phyloP scores from a whole-genome alignment of 2,888 invertebrate genomes.

The Tigriopus californicus region DNA sequence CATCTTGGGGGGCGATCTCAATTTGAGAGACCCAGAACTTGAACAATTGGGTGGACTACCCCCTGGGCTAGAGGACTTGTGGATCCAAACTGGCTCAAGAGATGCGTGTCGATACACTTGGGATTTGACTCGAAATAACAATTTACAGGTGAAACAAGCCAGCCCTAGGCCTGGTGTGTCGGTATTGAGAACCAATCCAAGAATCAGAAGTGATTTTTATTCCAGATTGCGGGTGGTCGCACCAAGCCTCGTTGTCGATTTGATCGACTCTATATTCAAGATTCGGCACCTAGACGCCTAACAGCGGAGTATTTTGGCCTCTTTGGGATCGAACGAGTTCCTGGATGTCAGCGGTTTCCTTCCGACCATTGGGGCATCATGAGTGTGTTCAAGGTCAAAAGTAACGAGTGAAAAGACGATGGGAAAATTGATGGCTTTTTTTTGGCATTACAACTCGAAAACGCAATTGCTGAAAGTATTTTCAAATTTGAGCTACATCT shows the following conservation, averaged over 20 bases:
- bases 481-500: too few species aligned
- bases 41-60: slow-evolving; percentile 28
- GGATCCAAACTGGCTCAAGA: slow-evolving; percentile 35
- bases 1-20: slow-evolving; percentile 40
- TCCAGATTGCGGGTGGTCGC: slow-evolving; percentile 17
- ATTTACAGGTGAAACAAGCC: slow-evolving; percentile 21
- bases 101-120: slow-evolving; percentile 36
- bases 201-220: too few species aligned
- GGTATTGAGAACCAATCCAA: too few species aligned
- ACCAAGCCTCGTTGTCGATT: slow-evolving; percentile 33
- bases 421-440: too few species aligned
- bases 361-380: slow-evolving; percentile 38
- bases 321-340: slow-evolving; percentile 32
- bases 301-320: slow-evolving; percentile 33
- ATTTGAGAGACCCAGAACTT: slow-evolving; percentile 37
- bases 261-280: slow-evolving; percentile 33
- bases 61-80: slow-evolving; percentile 31
- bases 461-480: too few species aligned
- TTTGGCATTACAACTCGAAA: too few species aligned
- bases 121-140: slow-evolving; percentile 29
- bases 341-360: slow-evolving; percentile 32
- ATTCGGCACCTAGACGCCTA: slow-evolving; percentile 20
- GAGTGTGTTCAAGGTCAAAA: slow-evolving; percentile 23
- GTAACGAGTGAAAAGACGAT: too few species aligned
- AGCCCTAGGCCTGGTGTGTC: too few species aligned